Percentiles rank a stretch among this genome's conserved stretches.
Evolutionary conservation across 2,888 invertebrate species (phyloP).

Genomic region (Gibbula magus): DNA sequence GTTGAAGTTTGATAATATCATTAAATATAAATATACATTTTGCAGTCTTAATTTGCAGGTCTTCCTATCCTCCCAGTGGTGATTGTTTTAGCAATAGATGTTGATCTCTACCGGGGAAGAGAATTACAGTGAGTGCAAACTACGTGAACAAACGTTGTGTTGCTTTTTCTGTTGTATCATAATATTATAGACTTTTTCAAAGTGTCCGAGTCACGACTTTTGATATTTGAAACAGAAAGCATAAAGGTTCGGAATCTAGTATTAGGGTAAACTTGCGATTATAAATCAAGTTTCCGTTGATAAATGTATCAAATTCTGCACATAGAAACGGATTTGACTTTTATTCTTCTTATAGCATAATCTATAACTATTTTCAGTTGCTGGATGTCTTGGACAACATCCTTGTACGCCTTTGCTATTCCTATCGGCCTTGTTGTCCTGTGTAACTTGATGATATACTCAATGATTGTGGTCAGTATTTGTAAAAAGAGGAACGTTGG

Average conservation of each 20-base stretch:
- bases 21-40: no score
- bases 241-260: no score
- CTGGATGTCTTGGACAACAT: slow-evolving; percentile 63
- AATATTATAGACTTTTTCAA: no score
- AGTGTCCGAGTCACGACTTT: no score
- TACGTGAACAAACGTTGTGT: no score
- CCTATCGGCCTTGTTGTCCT: slow-evolving; percentile 66
- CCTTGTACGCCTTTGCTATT: slow-evolving; percentile 66
- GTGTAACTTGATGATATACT: slow-evolving; percentile 58
- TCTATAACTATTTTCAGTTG: slow-evolving; percentile 56
- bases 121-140: slow-evolving; percentile 61
- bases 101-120: slow-evolving; percentile 62
- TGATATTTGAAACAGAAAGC: no score
- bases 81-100: slow-evolving; percentile 56
- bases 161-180: neutral
- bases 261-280: no score
- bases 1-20: no score
- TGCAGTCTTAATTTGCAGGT: slow-evolving; percentile 45
- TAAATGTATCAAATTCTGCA: no score
- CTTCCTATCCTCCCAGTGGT: slow-evolving; percentile 62
- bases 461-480: slow-evolving; percentile 60
- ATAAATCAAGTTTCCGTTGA: no score
- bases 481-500: slow-evolving; percentile 36
- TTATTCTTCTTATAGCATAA: neutral
- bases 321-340: neutral